Evolutionary conservation across 1,140 invertebrate genomes (phyloP), one percentile per base, ranked within the genome.

Genomic region (Drosophila paulistorum): DNA sequence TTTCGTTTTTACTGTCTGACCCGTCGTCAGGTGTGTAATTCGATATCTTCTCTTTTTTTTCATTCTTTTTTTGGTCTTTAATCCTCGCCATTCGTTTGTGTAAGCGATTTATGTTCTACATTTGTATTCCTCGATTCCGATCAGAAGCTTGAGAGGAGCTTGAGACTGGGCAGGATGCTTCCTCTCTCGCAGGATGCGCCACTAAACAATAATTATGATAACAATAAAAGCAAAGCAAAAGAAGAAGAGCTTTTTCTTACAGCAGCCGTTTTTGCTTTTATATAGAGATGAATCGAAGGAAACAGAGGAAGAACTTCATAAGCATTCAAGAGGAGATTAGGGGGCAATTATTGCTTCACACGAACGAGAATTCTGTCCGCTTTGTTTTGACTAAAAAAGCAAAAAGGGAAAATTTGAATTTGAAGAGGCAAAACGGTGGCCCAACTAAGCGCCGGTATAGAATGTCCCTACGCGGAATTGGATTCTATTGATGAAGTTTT

Each of bases 21-120:
- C 68, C 68, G 80, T 89, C 80, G 84, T 91, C 90, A 91, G 86
- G 90, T 91, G 90, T 90, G 90, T 91, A 91, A 91, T 91, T 90
- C 83, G 90, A 91, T 91, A 91, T 91, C 85, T 91, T 51, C 17
- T 23, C 20, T 1, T 51, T 51, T 20, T 85, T 90, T 26, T 26
- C 23, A 6, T 30, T 30, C 26, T 30, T 30, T 30, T 30, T 30
- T 30, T 30, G 84, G 81, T 89, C 85, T 84, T 89, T 89, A 89
- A 89, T 89, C 84, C 84, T 81, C 74, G 55, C 80, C 71, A 84
- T 89, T 89, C 84, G 84, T 89, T 89, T 91, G 83, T 90, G 90
- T 75, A 80, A 82, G 81, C 83, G 90, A 91, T 91, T 91, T 91
- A 91, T 91, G 83, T 87, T 74, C 70, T 54, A 87, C 83, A 87